phyloP scores from a whole-genome alignment of 2,888 invertebrate genomes.

The Rutpela maculata region DNA sequence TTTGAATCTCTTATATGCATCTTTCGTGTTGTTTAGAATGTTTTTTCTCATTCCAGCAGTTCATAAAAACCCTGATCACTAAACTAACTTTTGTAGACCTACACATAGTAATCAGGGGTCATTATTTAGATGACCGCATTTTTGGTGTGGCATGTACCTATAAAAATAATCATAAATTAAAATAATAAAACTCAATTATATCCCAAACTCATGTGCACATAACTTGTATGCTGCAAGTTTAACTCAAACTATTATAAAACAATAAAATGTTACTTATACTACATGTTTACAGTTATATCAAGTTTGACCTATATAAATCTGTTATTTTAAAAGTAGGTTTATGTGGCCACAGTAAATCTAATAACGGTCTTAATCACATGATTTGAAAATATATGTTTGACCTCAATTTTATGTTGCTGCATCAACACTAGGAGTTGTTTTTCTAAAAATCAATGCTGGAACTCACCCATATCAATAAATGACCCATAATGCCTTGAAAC shows the following conservation, averaged over 20 bases:
- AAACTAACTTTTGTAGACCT: neutral
- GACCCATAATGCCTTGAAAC: neutral
- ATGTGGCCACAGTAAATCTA: neutral
- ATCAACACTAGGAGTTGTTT: neutral
- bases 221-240: neutral
- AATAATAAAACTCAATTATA: constrained; percentile 9
- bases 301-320: neutral
- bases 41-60: constrained; percentile 66
- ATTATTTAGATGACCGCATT: constrained; percentile 44
- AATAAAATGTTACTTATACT: neutral
- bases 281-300: neutral
- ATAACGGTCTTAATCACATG: neutral
- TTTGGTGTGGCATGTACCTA: constrained; percentile 43
- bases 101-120: constrained; percentile 32
- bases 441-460: constrained; percentile 7
- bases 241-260: neutral
- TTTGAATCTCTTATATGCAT: constrained; percentile 3
- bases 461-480: constrained; percentile 2
- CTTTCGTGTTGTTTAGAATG: constrained; percentile 38
- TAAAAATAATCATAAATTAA: constrained; percentile 8
- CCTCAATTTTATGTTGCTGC: neutral
- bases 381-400: constrained; percentile 1
- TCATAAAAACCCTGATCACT: constrained; percentile 62
- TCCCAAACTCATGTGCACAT: constrained; percentile 22
- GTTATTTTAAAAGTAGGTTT: neutral